phyloP scores from a whole-genome alignment of 2,113 vertebrate genomes.

The Silurus meridionalis region DNA sequence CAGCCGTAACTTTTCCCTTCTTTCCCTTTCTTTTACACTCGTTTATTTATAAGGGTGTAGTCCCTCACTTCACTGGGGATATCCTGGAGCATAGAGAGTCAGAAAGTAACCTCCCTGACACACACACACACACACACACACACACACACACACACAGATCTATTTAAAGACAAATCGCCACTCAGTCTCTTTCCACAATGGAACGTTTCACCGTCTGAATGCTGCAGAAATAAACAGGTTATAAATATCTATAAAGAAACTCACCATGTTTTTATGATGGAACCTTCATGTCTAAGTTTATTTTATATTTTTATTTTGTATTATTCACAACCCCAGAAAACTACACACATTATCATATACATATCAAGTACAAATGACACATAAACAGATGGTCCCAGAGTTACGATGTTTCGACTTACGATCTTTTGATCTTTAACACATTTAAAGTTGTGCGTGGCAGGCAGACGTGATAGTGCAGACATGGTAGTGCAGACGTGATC shows the following conservation, averaged over 20 bases:
- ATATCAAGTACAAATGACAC: too few relatives aligned
- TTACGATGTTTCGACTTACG: too few relatives aligned
- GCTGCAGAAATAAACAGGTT: background rate
- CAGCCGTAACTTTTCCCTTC: background rate
- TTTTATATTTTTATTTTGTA: background rate
- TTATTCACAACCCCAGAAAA: background rate
- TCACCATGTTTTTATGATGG: background rate
- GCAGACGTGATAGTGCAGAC: too few relatives aligned
- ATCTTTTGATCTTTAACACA: too few relatives aligned
- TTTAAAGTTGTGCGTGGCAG: too few relatives aligned
- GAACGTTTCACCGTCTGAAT: background rate
- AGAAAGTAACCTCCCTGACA: background rate
- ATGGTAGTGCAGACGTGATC: too few relatives aligned
- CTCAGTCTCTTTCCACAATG: slow-evolving; percentile 3
- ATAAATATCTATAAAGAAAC: background rate
- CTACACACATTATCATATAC: too few relatives aligned
- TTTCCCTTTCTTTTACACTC: background rate
- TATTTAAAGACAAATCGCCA: background rate
- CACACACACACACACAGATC: background rate
- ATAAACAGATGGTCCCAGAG: too few relatives aligned
- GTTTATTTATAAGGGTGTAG: slow-evolving; percentile 6
- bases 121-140: slow-evolving; percentile 10
- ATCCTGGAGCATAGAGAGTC: slow-evolving; percentile 4
- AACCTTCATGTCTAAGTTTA: background rate
- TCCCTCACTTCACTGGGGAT: slow-evolving; percentile 7